Evolutionary conservation across 2,888 invertebrate species (phyloP).

Genomic region (Ethmia dodecea): DNA sequence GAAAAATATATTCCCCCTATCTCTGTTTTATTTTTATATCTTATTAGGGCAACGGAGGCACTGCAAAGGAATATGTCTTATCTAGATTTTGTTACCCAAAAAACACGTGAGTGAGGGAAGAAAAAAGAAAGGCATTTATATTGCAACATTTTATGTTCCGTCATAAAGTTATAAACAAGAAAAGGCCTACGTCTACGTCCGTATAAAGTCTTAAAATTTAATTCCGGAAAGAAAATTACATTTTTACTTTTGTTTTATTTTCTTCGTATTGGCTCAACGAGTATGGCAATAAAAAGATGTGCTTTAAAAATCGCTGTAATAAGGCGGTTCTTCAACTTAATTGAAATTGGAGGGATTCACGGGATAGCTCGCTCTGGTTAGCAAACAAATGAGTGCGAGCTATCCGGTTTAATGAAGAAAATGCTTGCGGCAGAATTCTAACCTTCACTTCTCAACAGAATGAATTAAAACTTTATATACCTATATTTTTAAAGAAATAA

Average conservation of each 20-base stretch:
- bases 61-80: no score
- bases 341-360: conserved; percentile 30
- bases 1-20: no score
- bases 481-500: no score
- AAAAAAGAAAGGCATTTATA: no score
- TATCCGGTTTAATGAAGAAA: conserved; percentile 6
- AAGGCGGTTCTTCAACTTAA: conserved; percentile 24
- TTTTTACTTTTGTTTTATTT: conserved; percentile 31
- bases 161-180: conserved; percentile 15
- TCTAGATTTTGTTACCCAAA: no score
- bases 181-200: no score
- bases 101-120: no score
- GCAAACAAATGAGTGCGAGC: conserved; percentile 23
- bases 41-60: no score
- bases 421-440: neutral
- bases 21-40: no score
- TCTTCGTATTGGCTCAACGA: conserved; percentile 25
- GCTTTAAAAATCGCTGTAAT: conserved; percentile 29
- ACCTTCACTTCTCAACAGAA: no score
- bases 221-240: conserved; percentile 28
- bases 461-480: no score
- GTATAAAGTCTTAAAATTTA: conserved; percentile 26
- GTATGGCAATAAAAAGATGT: conserved; percentile 28
- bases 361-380: conserved; percentile 21
- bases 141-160: conserved; percentile 6